Evolutionary conservation across 2,888 invertebrate species (phyloP).

Genomic region (Danaus chrysippus): DNA sequence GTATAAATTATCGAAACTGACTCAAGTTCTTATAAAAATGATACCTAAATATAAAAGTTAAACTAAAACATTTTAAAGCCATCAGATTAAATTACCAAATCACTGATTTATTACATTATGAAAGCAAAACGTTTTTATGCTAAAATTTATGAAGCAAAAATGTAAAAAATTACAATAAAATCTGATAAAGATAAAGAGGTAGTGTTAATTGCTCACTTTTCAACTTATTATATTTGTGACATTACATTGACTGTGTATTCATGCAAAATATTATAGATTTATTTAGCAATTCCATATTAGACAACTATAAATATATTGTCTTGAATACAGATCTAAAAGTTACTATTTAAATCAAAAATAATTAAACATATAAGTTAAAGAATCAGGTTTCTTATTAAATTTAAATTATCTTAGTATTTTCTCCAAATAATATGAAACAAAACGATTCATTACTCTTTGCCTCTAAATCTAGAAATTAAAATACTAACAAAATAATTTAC

Average conservation of each 20-base stretch:
- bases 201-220: slow-evolving; percentile 23
- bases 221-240: slow-evolving; percentile 7
- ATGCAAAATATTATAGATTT: neutral
- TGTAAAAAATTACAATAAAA: neutral
- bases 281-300: neutral
- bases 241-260: neutral
- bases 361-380: too few relatives aligned
- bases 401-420: too few relatives aligned
- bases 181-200: slow-evolving; percentile 16
- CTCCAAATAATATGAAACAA: too few relatives aligned
- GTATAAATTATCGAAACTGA: slow-evolving; percentile 56
- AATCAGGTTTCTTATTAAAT: too few relatives aligned
- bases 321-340: neutral
- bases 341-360: neutral
- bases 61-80: slow-evolving; percentile 4
- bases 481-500: neutral
- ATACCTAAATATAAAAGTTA: slow-evolving; percentile 8
- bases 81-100: neutral
- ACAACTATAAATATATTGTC: neutral
- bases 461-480: too few relatives aligned
- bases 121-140: neutral
- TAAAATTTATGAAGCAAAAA: neutral
- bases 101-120: neutral
- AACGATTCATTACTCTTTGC: too few relatives aligned
- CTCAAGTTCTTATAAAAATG: slow-evolving; percentile 21